Evolutionary conservation across 2,113 vertebrate species (phyloP), one percentile per base, ranked within the genome.

Genomic region (Halcyon malimbica): DNA sequence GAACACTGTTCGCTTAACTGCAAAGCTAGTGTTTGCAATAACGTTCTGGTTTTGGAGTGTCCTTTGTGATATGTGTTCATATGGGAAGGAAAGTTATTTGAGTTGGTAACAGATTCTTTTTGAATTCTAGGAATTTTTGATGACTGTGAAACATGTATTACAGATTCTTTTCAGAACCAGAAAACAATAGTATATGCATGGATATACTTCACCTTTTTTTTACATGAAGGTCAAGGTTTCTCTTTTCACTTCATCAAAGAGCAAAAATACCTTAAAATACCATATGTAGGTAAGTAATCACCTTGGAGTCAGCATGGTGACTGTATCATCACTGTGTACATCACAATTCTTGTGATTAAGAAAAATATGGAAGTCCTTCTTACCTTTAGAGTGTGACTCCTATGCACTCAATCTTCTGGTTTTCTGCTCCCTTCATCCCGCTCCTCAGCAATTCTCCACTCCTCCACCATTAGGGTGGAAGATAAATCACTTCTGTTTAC

Each of bases 51-150:
- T 89, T 56, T 62, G 44, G 4, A 76, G 11, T 1, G 8, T 54
- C 51, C 33, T 71, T 71, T 85, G 44, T 42, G 29, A 54, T 51
- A 11, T 33, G 17, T 0, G 1, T 56, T 78, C 31, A 7, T n/a
- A 64, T 2, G 6, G 11, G 19, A 76, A 78, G 9, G 14, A 62
- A 71, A 5, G 18, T 79, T 83, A 59, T 50, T 71, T 82, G 18
- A 42, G 25, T 77, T 0, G 0, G 6, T 54, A 75, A 67, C 25
- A 46, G 2, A 44, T 21, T 64, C 1, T 44, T 79, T 84, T 75
- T 65, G 12, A 75, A 57, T 71, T 62, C 17, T 11, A 16, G 10
- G 0, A 0, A 1, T 23, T 80, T 71, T 60, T 23, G 51, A 39
- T n/a, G 13, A 37, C 33, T n/a, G 4, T n/a, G 16, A n/a, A 21